Evolutionary conservation across 2,113 vertebrate species (phyloP).

Genomic region (Poicephalus gulielmi): DNA sequence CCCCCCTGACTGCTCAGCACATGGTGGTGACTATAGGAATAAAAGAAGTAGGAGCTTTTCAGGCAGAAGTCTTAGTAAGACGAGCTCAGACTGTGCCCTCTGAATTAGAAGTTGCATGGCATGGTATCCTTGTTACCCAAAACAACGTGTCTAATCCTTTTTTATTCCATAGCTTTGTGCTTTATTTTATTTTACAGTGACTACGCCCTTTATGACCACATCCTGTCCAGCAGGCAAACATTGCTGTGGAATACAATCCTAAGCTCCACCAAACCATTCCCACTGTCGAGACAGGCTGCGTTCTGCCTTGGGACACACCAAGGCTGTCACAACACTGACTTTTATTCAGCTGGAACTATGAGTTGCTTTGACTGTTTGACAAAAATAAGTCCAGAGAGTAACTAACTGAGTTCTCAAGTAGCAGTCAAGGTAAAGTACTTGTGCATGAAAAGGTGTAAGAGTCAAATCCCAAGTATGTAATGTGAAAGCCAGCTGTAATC

Average conservation of each 20-base stretch:
- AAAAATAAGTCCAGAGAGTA: conserved; percentile 24
- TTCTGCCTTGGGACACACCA: conserved; percentile 1
- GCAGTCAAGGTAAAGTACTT: neutral
- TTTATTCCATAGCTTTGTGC: neutral
- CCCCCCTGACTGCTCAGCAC: conserved; percentile 28
- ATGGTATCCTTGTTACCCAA: neutral
- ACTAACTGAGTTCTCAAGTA: conserved; percentile 9
- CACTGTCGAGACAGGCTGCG: neutral
- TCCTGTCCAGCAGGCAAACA: conserved; percentile 4
- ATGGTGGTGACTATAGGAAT: conserved; percentile 50
- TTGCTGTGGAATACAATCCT: neutral
- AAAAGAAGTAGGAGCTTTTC: conserved; percentile 55
- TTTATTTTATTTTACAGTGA: neutral
- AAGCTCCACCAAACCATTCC: neutral
- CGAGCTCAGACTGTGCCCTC: conserved; percentile 7
- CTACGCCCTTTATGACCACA: neutral
- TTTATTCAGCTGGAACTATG: conserved; percentile 18
- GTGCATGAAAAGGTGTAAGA: neutral
- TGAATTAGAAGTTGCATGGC: conserved; percentile 15
- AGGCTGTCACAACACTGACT: conserved; percentile 1
- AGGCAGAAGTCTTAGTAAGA: conserved; percentile 33
- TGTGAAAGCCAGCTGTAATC: neutral
- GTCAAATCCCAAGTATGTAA: neutral
- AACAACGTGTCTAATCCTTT: neutral
- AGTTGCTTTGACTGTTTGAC: neutral